Conservation (phyloP, 1,140 invertebrate species). For the Ylistrum balloti region DNA sequence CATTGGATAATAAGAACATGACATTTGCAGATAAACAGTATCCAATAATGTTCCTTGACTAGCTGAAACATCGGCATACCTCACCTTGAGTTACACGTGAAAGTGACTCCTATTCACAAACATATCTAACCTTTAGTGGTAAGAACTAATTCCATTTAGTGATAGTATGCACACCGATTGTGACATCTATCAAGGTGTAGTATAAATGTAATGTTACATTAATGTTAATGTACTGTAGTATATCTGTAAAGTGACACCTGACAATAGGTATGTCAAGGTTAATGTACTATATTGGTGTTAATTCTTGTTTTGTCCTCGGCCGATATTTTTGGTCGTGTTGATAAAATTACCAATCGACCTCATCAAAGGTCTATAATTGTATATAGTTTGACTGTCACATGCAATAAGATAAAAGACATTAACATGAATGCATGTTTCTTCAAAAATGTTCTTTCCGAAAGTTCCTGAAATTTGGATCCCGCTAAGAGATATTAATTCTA, state of each 20-base stretch:
- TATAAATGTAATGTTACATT: background rate
- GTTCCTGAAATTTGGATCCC: too few relatives aligned
- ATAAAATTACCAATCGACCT: too few relatives aligned
- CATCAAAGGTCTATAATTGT: too few relatives aligned
- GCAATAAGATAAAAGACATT: too few relatives aligned
- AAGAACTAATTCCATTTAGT: too few relatives aligned
- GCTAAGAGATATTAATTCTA: too few relatives aligned
- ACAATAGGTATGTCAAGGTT: background rate
- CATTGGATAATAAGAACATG: background rate
- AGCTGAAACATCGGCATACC: background rate
- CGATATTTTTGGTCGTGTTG: too few relatives aligned
- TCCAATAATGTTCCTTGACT: background rate
- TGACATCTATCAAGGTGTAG: background rate
- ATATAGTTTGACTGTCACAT: too few relatives aligned
- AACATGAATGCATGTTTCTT: too few relatives aligned
- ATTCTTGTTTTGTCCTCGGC: too few relatives aligned
- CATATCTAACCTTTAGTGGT: background rate
- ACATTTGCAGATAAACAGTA: background rate
- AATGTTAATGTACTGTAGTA: background rate
- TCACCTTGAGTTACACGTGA: background rate
- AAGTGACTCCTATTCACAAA: background rate
- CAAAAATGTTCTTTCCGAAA: too few relatives aligned
- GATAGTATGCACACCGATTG: background rate
- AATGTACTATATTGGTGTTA: too few relatives aligned
- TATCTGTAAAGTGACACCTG: background rate